Base-by-base conservation (phyloP, 35 echinoderm and acorn worm genomes). In the Eucidaris tribuloides region DNA sequence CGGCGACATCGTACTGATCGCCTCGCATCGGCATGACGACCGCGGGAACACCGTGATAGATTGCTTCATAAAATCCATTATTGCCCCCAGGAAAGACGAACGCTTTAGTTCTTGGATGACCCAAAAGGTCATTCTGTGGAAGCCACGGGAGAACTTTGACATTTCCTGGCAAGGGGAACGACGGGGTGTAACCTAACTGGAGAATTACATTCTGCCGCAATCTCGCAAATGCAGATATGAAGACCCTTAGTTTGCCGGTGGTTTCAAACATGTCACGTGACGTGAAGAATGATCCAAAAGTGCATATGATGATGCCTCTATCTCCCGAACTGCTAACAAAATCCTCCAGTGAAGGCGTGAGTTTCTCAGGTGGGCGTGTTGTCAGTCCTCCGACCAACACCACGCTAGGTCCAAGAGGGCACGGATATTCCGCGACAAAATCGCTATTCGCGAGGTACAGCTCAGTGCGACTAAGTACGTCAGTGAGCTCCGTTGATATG, bases 21-120 rank as follows among this genome's bases (percentile, higher is more conserved):
- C 71, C 89, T 54, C 85, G 85, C 5, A 96, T 62, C 17, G 92
- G 92, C 22, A 96, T 79, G 32, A 46, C 61, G n/a, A 96, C 88
- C 0, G 85, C 34, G 11, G 92, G 92, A 20, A 96, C 78, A 32
- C 82, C 92, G 25, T 90, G 88, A 50, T 76, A 91, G 0, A 79
- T 81, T 4, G 88, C 83, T n/a, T 96, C 92, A 33, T 86, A 90
- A 5, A 81, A 49, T 2, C 87, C 78, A 60, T 66, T 58, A 35
- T 72, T 56, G 13, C 92, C 92, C 7, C 87, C 88, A 77, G 90
- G 89, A 62, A 32, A 65, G 2, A 96, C 83, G 40, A 96, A 82
- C 0, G 79, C 88, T 38, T 86, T 83, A 3, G 81, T 65, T 34
- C 91, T 90, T 0, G 88, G 87, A 70, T 96, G 87, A n/a, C 48